phyloP scores from a whole-genome alignment of 2,113 vertebrate species.

The Macaca mulatta region DNA sequence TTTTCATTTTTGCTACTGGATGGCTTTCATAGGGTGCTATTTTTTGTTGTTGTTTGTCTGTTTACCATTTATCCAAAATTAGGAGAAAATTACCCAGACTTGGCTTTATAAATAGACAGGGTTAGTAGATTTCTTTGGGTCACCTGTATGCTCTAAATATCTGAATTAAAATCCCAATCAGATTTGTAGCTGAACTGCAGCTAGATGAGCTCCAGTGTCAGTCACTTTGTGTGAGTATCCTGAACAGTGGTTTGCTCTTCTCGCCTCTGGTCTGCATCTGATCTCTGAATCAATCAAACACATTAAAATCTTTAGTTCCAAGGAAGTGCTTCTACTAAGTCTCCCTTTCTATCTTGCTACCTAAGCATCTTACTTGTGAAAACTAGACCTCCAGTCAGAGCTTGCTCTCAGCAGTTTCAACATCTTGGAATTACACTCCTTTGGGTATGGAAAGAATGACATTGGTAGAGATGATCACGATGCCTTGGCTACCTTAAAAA shows the following conservation, averaged over 20 bases:
- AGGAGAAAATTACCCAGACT: not conserved
- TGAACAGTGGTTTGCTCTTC: not conserved
- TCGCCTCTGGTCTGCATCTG: not conserved
- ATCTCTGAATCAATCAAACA: not conserved
- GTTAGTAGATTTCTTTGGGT: not conserved
- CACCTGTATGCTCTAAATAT: not conserved
- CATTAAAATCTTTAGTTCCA: not conserved
- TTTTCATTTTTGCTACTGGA: not conserved
- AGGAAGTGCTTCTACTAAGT: not conserved
- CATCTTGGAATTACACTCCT: not conserved
- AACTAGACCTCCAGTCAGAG: not conserved
- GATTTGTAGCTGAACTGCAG: too few species aligned
- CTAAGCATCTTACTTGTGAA: not conserved
- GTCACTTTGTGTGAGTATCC: too few species aligned
- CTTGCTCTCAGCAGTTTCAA: not conserved
- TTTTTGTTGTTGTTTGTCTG: not conserved
- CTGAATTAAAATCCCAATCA: not conserved
- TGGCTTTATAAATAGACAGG: not conserved
- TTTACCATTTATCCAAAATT: not conserved
- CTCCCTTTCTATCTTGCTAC: not conserved
- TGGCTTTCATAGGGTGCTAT: not conserved
- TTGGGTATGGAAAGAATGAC: not conserved
- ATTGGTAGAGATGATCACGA: not conserved
- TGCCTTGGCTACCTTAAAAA: not conserved
- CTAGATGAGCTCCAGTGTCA: not conserved